Conservation (phyloP, 2,888 invertebrate species). For the Eustalomyia histrio region DNA sequence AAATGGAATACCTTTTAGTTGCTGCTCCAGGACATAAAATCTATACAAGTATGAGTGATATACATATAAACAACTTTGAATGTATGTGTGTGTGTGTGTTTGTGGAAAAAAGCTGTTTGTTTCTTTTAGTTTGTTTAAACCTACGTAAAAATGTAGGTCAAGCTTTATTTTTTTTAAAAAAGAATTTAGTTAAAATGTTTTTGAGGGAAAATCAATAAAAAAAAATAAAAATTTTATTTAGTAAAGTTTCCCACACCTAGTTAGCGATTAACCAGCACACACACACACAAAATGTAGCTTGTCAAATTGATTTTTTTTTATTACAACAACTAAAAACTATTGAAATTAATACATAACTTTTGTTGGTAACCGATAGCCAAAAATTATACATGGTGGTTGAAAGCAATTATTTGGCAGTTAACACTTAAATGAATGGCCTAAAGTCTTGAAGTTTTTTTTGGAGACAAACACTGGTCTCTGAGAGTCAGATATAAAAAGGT, state of each 20-base stretch:
- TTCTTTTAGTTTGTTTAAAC: conserved; percentile 13
- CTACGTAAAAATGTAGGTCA: conserved; percentile 61
- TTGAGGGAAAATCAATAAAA: conserved; percentile 43
- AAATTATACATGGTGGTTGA: background rate
- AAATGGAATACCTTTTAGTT: conserved; percentile 36
- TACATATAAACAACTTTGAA: background rate
- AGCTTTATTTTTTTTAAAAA: conserved; percentile 54
- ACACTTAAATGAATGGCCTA: too few relatives aligned
- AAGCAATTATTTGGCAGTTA: background rate
- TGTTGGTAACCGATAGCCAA: background rate
- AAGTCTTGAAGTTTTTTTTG: too few relatives aligned
- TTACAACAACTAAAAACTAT: background rate
- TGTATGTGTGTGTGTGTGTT: too few relatives aligned
- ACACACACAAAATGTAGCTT: conserved; percentile 4
- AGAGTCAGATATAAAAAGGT: too few relatives aligned
- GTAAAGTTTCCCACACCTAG: conserved; percentile 59
- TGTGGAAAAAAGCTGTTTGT: background rate
- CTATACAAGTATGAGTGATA: conserved; percentile 8
- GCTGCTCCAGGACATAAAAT: conserved; percentile 55
- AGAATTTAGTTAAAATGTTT: conserved; percentile 39
- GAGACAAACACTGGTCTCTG: too few relatives aligned
- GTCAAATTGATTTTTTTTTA: conserved; percentile 4
- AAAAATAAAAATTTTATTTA: conserved; percentile 8
- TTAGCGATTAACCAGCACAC: background rate
- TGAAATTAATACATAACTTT: background rate